Conservation (phyloP, 92 coral and sea anemone genomes). For the Paragorgia papillata region DNA sequence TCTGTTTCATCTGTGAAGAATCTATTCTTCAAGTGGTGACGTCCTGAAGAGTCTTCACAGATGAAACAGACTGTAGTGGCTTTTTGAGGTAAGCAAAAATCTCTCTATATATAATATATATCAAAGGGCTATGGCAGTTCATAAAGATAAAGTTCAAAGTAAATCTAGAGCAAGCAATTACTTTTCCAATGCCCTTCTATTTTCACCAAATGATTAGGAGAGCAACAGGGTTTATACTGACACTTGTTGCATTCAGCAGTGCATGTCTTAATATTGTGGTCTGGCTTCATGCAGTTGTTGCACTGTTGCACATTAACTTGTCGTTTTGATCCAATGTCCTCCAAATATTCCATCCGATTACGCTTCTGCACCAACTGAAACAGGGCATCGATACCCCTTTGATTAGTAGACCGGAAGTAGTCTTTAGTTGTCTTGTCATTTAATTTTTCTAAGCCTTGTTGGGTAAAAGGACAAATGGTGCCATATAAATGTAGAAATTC, state of each 20-base stretch:
- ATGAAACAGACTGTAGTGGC: no score
- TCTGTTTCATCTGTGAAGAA: no score
- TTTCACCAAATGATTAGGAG: no score
- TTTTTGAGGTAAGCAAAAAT: no score
- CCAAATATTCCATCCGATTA: conserved; percentile 22
- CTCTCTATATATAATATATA: no score
- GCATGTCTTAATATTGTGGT: conserved; percentile 43
- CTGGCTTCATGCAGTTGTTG: conserved; percentile 26
- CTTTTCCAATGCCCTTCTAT: no score
- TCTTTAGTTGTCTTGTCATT: conserved; percentile 53
- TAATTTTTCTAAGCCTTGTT: conserved; percentile 47
- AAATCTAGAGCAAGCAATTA: no score
- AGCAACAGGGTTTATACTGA: no score
- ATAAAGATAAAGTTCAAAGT: no score
- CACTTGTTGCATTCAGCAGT: conserved; percentile 34
- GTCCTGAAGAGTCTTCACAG: no score
- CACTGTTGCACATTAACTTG: not conserved
- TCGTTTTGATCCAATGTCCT: conserved; percentile 28
- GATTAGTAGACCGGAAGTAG: conserved; percentile 35
- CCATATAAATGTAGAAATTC: conserved; percentile 27
- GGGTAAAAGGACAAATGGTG: conserved; percentile 5
- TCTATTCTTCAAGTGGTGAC: no score
- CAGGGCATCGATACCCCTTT: conserved; percentile 32
- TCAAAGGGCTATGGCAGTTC: no score
- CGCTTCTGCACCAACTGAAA: conserved; percentile 7